Conservation (phyloP, 2,888 invertebrate species). For the Malacosoma neustria region DNA sequence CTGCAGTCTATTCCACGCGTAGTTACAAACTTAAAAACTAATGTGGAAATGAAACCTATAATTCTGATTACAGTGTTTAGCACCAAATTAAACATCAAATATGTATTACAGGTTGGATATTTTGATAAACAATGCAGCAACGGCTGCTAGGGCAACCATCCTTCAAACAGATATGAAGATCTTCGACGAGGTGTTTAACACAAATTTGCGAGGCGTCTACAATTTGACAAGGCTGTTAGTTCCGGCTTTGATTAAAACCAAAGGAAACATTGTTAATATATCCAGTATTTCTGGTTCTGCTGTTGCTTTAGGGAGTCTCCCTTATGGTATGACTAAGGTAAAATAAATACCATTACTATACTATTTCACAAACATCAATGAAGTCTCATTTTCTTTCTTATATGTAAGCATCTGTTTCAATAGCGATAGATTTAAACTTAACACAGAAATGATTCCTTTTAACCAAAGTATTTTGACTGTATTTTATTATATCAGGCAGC, state of each 20-base stretch:
- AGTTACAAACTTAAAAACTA: too few species aligned
- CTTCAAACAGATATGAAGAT: constrained; percentile 24
- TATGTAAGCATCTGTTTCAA: too few species aligned
- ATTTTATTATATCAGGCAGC: constrained; percentile 32
- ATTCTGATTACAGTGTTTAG: too few species aligned
- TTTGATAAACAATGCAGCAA: constrained; percentile 70
- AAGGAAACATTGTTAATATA: constrained; percentile 83
- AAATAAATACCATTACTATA: constrained; percentile 4
- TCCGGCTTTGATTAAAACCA: constrained; percentile 77
- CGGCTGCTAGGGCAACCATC: constrained; percentile 46
- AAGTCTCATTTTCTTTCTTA: too few species aligned
- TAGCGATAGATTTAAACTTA: too few species aligned
- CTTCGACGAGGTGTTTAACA: constrained; percentile 66
- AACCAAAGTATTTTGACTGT: background rate
- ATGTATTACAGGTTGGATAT: constrained; percentile 17
- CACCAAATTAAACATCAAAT: too few species aligned
- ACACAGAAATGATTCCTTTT: too few species aligned
- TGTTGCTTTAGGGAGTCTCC: constrained; percentile 86
- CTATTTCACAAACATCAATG: too few species aligned
- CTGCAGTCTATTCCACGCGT: too few species aligned
- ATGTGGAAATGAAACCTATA: too few species aligned
- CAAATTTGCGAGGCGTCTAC: constrained; percentile 77
- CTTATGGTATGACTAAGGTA: constrained; percentile 91
- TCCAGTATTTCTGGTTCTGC: constrained; percentile 79
- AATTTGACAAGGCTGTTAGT: constrained; percentile 78